phyloP scores from a whole-genome alignment of 2,797 vertebrate species.

The Lacerta bilineata region DNA sequence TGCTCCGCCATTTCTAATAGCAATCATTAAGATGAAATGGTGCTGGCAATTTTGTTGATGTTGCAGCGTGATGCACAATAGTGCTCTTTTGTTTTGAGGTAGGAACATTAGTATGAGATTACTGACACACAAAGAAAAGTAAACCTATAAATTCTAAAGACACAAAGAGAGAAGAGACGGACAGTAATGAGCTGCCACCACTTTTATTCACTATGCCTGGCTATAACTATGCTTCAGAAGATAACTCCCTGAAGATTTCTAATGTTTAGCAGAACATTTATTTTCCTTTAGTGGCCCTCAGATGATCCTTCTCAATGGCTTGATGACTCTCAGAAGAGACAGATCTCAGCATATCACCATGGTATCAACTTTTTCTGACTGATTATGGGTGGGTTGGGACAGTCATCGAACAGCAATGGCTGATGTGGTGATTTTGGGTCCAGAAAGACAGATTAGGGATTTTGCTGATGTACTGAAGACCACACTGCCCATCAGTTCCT shows the following conservation, averaged over 20 bases:
- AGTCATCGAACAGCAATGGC: not conserved
- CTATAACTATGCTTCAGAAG: constrained; percentile 18
- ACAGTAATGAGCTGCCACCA: constrained; percentile 14
- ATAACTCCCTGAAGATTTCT: constrained; percentile 24
- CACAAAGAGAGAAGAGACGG: constrained; percentile 11
- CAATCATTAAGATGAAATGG: not conserved
- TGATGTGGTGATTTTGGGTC: not conserved
- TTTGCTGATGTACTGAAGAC: no score
- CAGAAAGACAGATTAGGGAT: no score
- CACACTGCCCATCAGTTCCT: no score
- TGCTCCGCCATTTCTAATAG: not conserved
- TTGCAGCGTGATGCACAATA: not conserved
- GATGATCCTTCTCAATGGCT: constrained; percentile 10
- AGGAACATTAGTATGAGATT: constrained; percentile 1
- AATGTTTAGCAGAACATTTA: constrained; percentile 23
- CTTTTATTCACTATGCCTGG: constrained; percentile 17
- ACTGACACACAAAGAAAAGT: constrained; percentile 24
- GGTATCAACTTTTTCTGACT: accelerated
- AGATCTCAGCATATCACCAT: not conserved
- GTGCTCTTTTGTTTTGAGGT: not conserved
- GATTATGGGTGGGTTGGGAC: not conserved
- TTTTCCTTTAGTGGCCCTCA: constrained; percentile 7
- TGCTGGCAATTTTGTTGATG: not conserved
- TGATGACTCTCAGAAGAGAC: not conserved
- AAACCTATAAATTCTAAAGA: constrained; percentile 27